These are phyloP conservation scores for Campylomormyrus tamandua DNA, from an alignment of 2,113 vertebrate species.

Conservation along the genomic window DNA sequence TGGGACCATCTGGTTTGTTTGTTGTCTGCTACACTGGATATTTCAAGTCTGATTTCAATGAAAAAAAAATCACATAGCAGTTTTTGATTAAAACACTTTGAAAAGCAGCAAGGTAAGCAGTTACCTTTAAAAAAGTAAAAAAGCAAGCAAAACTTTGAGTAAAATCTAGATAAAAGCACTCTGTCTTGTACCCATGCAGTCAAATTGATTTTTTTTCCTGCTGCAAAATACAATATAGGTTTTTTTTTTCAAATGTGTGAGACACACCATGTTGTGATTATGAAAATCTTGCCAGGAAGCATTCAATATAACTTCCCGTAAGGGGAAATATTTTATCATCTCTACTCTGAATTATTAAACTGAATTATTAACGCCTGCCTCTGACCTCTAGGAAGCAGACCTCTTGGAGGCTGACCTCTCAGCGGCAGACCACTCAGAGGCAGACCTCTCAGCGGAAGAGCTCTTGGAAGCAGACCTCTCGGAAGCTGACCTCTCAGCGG, in stretches of 20 bases:
- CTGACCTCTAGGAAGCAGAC: no score
- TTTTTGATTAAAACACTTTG: conserved; percentile 35
- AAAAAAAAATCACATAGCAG: not conserved
- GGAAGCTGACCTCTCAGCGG: no score
- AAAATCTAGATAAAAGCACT: not conserved
- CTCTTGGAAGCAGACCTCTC: no score
- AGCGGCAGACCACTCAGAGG: no score
- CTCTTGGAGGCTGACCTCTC: not conserved
- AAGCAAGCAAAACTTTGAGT: not conserved
- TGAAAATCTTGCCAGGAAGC: not conserved
- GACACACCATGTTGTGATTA: conserved; percentile 1
- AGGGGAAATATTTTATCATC: conserved; percentile 37
- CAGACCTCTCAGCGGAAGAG: no score
- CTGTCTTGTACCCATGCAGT: conserved; percentile 16
- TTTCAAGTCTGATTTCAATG: conserved; percentile 14
- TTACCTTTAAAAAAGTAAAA: conserved; percentile 13
- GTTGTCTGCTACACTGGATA: conserved; percentile 28
- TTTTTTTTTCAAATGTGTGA: not conserved
- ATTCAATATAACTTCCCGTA: conserved; percentile 6
- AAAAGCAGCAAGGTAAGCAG: conserved; percentile 12
- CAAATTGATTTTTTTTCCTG: conserved; percentile 22
- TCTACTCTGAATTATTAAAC: no score
- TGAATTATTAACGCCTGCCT: conserved; percentile 45
- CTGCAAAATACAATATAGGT: conserved; percentile 8
- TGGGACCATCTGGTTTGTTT: not conserved